A percentile compares a stretch with the other conserved stretches of the same genome.
Evolutionary conservation across 2,113 vertebrate species (phyloP).

Genomic region (Leucopsar rothschildi): DNA sequence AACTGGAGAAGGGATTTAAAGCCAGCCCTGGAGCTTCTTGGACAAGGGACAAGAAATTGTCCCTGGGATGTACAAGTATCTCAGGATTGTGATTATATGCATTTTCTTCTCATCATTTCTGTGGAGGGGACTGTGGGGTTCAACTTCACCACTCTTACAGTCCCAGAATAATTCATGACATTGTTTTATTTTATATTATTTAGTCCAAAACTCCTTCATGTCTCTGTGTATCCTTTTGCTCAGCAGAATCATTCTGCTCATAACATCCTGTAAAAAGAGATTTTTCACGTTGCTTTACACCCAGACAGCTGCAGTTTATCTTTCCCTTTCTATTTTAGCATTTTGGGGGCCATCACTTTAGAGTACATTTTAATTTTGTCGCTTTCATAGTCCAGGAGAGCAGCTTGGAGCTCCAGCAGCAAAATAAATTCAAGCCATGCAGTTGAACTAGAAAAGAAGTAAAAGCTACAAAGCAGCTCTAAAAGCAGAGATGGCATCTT

Average conservation of each 20-base stretch:
- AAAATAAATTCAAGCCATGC: background rate
- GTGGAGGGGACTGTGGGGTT: background rate
- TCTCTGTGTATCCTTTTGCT: rapidly evolving
- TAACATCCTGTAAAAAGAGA: background rate
- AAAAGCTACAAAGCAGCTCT: background rate
- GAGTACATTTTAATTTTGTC: background rate
- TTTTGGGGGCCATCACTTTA: background rate
- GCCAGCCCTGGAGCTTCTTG: background rate
- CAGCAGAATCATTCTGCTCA: background rate
- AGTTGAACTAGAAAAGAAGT: background rate
- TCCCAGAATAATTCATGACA: background rate
- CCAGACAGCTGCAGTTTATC: rapidly evolving
- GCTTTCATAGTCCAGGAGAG: background rate
- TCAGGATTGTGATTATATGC: background rate
- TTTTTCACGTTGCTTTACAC: background rate
- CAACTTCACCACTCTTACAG: background rate
- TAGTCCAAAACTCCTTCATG: background rate
- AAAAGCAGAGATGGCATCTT: too few relatives aligned
- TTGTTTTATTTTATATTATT: background rate
- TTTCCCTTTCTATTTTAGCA: background rate
- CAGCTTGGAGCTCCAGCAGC: background rate
- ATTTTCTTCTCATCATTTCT: background rate
- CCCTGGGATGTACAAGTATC: background rate
- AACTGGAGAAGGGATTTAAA: too few relatives aligned
- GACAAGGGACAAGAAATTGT: background rate